Evolutionary conservation across 1,140 invertebrate species (phyloP).

Genomic region (Cyclargus thomasi): DNA sequence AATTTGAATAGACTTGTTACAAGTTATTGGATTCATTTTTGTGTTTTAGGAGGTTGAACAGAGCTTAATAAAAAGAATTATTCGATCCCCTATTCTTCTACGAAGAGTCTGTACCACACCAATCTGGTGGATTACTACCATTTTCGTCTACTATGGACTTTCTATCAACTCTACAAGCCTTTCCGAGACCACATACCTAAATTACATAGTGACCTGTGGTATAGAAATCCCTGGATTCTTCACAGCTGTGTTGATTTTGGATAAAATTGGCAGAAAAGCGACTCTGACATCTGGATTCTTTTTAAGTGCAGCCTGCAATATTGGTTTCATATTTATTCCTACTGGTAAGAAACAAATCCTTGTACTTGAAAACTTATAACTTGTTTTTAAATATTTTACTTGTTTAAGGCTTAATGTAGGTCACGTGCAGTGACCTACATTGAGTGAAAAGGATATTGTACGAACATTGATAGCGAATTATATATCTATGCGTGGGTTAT

Average conservation of each 20-base stretch:
- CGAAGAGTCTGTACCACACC: background rate
- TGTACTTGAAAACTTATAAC: background rate
- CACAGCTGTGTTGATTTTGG: conserved; percentile 76
- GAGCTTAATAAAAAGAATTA: background rate
- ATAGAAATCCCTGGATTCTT: conserved; percentile 83
- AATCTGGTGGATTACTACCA: conserved; percentile 1
- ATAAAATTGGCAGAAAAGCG: conserved; percentile 77
- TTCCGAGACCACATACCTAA: conserved; percentile 6
- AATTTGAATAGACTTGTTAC: too few species aligned
- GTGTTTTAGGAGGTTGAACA: background rate
- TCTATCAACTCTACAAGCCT: background rate
- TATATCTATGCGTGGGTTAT: background rate
- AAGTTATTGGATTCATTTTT: too few species aligned
- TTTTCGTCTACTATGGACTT: background rate
- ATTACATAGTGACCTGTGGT: conserved; percentile 30
- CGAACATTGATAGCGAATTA: background rate
- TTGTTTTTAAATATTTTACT: background rate
- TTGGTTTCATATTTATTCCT: conserved; percentile 29
- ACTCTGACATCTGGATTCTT: conserved; percentile 49
- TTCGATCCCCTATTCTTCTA: background rate
- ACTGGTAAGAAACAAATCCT: conserved; percentile 37
- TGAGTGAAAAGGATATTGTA: background rate
- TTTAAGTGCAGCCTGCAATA: conserved; percentile 12
- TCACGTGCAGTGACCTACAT: too few species aligned
- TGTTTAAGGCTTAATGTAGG: background rate